phyloP scores from a whole-genome alignment of 2,797 vertebrate species.

The Parambassis ranga region DNA sequence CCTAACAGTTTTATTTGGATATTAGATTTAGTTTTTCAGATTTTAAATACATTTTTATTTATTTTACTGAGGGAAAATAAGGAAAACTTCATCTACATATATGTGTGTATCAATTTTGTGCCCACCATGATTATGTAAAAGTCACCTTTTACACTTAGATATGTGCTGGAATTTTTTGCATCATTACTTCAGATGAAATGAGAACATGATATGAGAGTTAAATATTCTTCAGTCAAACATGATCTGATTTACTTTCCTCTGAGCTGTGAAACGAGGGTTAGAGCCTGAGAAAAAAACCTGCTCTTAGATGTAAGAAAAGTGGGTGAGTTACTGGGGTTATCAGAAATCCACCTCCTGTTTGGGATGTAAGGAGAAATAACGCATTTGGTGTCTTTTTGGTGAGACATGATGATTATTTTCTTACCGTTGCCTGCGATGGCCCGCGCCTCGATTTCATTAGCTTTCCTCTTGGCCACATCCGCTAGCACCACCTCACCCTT shows the following conservation, averaged over 20 bases:
- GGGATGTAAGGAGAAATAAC: conserved; percentile 51
- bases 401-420: conserved; percentile 68
- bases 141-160: not conserved
- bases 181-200: not conserved
- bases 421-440: conserved; percentile 86
- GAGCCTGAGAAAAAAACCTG: conserved; percentile 27
- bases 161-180: not conserved
- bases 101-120: too few species aligned
- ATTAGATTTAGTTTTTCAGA: not conserved
- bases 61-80: too few species aligned
- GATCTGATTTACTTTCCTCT: conserved; percentile 30
- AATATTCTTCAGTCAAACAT: conserved; percentile 7
- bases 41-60: not conserved
- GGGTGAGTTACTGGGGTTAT: conserved; percentile 55
- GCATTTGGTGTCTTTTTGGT: conserved; percentile 43
- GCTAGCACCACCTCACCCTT: conserved; percentile 96
- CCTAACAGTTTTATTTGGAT: not conserved
- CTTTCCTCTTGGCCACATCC: conserved; percentile 93
- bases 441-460: conserved; percentile 89
- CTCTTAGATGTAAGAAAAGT: conserved; percentile 28
- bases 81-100: not conserved
- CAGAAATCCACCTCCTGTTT: conserved; percentile 27
- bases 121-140: not conserved
- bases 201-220: not conserved
- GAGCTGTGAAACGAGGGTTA: conserved; percentile 16